These are phyloP conservation scores for Scolopax rusticola DNA, from an alignment of 2,797 vertebrate species.

Conservation along the genomic window DNA sequence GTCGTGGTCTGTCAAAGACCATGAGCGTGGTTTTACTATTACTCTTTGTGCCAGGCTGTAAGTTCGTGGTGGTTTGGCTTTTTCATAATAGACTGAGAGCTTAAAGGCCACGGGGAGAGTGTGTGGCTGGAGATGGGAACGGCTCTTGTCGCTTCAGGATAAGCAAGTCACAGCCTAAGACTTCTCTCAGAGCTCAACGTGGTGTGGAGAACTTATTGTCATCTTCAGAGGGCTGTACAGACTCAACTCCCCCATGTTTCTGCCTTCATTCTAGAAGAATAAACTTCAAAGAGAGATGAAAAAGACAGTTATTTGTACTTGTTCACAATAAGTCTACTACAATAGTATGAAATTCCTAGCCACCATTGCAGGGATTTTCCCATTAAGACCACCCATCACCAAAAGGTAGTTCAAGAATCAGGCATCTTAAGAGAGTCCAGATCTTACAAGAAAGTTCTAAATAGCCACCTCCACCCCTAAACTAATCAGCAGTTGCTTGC, in stretches of 20 bases:
- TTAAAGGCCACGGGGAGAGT: neutral
- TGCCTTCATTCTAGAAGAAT: slow-evolving; percentile 14
- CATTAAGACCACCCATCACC: neutral
- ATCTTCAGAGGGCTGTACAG: neutral
- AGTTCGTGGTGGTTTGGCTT: neutral
- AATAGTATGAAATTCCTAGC: neutral
- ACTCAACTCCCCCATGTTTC: neutral
- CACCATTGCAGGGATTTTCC: neutral
- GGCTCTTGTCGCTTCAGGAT: neutral
- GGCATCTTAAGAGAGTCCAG: neutral
- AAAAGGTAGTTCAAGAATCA: neutral
- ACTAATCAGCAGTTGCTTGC: neutral
- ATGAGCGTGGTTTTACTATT: neutral
- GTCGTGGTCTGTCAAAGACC: neutral
- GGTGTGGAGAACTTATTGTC: neutral
- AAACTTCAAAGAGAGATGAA: neutral
- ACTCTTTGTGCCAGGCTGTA: neutral
- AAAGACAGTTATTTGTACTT: neutral
- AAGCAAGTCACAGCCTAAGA: neutral
- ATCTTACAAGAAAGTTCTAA: neutral
- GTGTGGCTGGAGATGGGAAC: neutral
- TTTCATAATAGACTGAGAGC: neutral
- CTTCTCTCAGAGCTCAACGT: neutral
- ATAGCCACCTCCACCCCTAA: neutral
- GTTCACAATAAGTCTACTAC: neutral